These are phyloP conservation scores for Hylaea fasciaria DNA, from an alignment of 2,888 invertebrate species.

Conservation along the genomic window DNA sequence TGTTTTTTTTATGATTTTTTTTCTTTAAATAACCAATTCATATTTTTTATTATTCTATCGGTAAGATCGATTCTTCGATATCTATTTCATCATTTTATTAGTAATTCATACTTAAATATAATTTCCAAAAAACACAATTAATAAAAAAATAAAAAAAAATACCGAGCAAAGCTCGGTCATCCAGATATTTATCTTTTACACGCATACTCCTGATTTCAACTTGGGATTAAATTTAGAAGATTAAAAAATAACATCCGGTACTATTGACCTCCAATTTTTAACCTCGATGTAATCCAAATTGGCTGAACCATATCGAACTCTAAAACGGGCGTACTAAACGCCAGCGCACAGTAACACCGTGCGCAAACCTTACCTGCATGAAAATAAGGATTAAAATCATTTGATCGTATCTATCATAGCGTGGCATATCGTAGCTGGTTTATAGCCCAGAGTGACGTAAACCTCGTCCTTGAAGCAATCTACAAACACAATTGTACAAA, in stretches of 20 bases:
- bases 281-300: constrained; percentile 35
- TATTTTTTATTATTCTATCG: too few relatives aligned
- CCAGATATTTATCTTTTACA: too few relatives aligned
- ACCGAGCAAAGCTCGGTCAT: too few relatives aligned
- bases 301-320: constrained; percentile 29
- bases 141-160: too few relatives aligned
- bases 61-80: too few relatives aligned
- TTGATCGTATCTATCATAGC: constrained; percentile 45
- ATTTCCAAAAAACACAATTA: too few relatives aligned
- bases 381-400: constrained; percentile 56
- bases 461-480: constrained; percentile 76
- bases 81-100: too few relatives aligned
- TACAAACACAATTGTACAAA: constrained; percentile 79
- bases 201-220: too few relatives aligned
- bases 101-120: too few relatives aligned
- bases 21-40: too few relatives aligned
- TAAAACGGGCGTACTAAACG: constrained; percentile 30
- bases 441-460: constrained; percentile 72
- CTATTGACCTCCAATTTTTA: constrained; percentile 52
- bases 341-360: constrained; percentile 16
- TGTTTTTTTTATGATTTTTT: too few relatives aligned
- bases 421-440: constrained; percentile 54
- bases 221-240: constrained; percentile 1
- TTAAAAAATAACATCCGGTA: constrained; percentile 50
- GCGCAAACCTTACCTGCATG: constrained; percentile 46